These are phyloP conservation scores for Eidolon dupreanum DNA, from an alignment of 2,797 vertebrate species.

Conservation along the genomic window DNA sequence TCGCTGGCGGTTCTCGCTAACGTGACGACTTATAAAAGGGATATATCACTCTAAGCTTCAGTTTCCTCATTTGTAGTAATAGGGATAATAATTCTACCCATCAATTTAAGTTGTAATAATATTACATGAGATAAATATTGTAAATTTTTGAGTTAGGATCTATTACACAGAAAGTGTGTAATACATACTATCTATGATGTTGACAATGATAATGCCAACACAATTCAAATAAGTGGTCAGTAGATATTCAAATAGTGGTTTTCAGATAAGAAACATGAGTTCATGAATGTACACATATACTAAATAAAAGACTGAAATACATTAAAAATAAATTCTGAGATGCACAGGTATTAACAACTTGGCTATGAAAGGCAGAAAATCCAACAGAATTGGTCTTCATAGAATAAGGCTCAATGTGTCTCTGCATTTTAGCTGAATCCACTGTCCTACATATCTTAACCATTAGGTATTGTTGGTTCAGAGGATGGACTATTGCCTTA, in stretches of 20 bases:
- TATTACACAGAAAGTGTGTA: not conserved
- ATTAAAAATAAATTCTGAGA: not conserved
- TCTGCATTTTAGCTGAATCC: not conserved
- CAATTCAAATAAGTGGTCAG: not conserved
- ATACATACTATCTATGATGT: not conserved
- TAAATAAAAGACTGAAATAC: not conserved
- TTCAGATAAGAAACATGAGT: not conserved
- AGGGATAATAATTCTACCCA: not conserved
- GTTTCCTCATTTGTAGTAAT: not conserved
- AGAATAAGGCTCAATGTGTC: not conserved
- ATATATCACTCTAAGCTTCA: not conserved
- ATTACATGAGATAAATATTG: not conserved
- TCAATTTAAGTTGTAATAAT: not conserved
- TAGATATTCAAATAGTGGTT: not conserved
- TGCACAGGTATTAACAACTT: not conserved
- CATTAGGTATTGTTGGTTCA: not conserved
- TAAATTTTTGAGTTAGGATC: not conserved
- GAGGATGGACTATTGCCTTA: not conserved
- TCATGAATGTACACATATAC: not conserved
- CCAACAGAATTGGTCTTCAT: not conserved
- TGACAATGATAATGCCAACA: not conserved
- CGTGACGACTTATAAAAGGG: not conserved
- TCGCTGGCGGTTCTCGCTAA: not conserved
- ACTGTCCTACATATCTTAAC: not conserved
- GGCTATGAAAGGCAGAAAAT: not conserved